These are phyloP conservation scores for Aphyosemion australe DNA, from an alignment of 2,113 vertebrate genomes.

Conservation along the genomic window DNA sequence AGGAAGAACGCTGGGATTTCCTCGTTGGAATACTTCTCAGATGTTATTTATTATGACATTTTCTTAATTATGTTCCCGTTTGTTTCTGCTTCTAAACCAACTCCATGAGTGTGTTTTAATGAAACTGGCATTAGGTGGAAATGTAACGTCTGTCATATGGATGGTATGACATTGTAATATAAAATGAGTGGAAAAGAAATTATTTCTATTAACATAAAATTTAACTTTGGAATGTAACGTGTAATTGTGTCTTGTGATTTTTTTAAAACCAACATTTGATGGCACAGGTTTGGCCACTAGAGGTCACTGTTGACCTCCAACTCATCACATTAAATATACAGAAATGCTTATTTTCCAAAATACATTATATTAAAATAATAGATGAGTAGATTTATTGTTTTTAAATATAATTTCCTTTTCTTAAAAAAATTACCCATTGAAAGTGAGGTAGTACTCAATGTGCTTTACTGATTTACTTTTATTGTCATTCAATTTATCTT, in stretches of 20 bases:
- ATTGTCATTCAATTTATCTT: too few relatives aligned
- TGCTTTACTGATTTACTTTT: too few relatives aligned
- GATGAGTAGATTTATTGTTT: too few relatives aligned
- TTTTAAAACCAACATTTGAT: background rate
- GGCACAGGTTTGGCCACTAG: slow-evolving; percentile 53
- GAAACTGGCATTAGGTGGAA: slow-evolving; percentile 40
- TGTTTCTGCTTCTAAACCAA: slow-evolving; percentile 62
- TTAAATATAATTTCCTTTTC: too few relatives aligned
- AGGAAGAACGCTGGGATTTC: slow-evolving; percentile 43
- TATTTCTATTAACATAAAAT: slow-evolving; percentile 73
- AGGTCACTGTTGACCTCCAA: slow-evolving; percentile 16
- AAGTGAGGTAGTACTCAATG: too few relatives aligned
- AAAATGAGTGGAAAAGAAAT: slow-evolving; percentile 64
- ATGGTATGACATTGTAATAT: slow-evolving; percentile 68
- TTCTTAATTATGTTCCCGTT: slow-evolving; percentile 50
- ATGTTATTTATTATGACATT: slow-evolving; percentile 51
- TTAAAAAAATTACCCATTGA: too few relatives aligned
- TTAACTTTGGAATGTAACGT: slow-evolving; percentile 77
- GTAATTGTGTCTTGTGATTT: slow-evolving; percentile 20
- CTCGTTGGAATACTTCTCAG: slow-evolving; percentile 48
- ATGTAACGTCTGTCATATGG: slow-evolving; percentile 55
- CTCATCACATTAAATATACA: too few relatives aligned
- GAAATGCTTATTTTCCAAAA: too few relatives aligned
- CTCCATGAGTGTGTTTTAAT: slow-evolving; percentile 57
- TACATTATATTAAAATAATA: too few relatives aligned